Conservation (phyloP, 2,888 invertebrate genomes). For the Tillus elongatus region DNA sequence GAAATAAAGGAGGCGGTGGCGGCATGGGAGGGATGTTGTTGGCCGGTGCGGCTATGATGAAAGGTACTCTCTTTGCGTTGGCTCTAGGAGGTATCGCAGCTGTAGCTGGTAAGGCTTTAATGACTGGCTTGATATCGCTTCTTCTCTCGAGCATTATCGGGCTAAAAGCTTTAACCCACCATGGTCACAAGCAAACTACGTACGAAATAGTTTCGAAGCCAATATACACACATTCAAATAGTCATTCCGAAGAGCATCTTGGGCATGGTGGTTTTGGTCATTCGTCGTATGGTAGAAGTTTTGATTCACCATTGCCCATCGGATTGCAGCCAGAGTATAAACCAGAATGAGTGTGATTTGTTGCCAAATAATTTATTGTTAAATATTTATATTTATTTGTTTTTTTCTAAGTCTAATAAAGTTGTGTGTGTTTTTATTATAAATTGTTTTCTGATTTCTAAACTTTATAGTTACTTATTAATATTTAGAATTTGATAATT, state of each 20-base stretch:
- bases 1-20: constrained; percentile 43
- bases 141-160: constrained; percentile 69
- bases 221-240: constrained; percentile 61
- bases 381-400: constrained; percentile 10
- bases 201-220: constrained; percentile 81
- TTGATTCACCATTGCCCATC: constrained; percentile 39
- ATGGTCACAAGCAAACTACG: constrained; percentile 62
- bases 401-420: constrained; percentile 17
- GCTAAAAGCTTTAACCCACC: constrained; percentile 58
- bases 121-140: constrained; percentile 73
- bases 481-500: too few relatives aligned
- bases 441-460: too few relatives aligned
- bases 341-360: constrained; percentile 41
- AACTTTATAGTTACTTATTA: too few relatives aligned
- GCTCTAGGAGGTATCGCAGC: constrained; percentile 60
- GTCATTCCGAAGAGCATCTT: constrained; percentile 53
- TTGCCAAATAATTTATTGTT: constrained; percentile 9
- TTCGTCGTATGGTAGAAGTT: constrained; percentile 49
- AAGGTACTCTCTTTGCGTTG: constrained; percentile 57
- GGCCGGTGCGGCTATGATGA: constrained; percentile 45
- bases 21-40: constrained; percentile 37
- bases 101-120: constrained; percentile 73
- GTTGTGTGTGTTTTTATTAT: too few relatives aligned
- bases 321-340: constrained; percentile 48
- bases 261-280: constrained; percentile 43